Conservation (phyloP, 2,797 vertebrate genomes). For the Pygocentrus nattereri region DNA sequence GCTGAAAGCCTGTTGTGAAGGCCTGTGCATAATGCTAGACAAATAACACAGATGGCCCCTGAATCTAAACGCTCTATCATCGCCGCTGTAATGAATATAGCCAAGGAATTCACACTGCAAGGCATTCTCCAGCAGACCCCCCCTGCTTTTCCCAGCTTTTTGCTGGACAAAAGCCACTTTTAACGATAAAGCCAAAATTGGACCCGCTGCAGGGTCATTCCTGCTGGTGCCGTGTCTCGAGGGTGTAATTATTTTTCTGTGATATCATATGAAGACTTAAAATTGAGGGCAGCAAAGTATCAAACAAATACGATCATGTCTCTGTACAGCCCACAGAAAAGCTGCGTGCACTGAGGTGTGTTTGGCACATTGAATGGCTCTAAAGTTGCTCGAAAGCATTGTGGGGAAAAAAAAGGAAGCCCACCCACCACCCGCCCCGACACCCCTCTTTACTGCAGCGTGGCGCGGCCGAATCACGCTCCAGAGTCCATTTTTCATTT, state of each 20-base stretch:
- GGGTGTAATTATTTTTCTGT: conserved; percentile 79
- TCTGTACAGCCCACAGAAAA: conserved; percentile 57
- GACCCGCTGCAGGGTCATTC: conserved; percentile 58
- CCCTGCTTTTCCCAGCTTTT: conserved; percentile 65
- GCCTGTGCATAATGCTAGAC: conserved; percentile 64
- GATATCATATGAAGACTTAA: conserved; percentile 70
- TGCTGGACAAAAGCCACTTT: conserved; percentile 62
- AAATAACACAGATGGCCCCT: conserved; percentile 76
- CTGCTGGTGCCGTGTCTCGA: conserved; percentile 72
- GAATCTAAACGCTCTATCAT: conserved; percentile 79
- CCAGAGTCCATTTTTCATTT: conserved; percentile 57
- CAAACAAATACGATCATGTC: conserved; percentile 66
- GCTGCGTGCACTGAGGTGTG: conserved; percentile 60
- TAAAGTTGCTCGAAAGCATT: neutral
- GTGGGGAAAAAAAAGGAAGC: neutral
- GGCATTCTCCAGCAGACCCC: conserved; percentile 56
- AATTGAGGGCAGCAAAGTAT: conserved; percentile 71
- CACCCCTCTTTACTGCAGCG: conserved; percentile 22
- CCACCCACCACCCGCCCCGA: conserved; percentile 13
- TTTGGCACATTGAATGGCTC: conserved; percentile 21
- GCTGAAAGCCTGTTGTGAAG: conserved; percentile 56
- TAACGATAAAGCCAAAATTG: conserved; percentile 72
- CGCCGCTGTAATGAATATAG: conserved; percentile 76
- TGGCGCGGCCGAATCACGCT: conserved; percentile 28
- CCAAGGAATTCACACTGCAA: conserved; percentile 65